A percentile compares a stretch with the other conserved stretches of the same genome.
Evolutionary conservation across 2,888 invertebrate genomes (phyloP).

Genomic region (Lamellibrachia satsuma): DNA sequence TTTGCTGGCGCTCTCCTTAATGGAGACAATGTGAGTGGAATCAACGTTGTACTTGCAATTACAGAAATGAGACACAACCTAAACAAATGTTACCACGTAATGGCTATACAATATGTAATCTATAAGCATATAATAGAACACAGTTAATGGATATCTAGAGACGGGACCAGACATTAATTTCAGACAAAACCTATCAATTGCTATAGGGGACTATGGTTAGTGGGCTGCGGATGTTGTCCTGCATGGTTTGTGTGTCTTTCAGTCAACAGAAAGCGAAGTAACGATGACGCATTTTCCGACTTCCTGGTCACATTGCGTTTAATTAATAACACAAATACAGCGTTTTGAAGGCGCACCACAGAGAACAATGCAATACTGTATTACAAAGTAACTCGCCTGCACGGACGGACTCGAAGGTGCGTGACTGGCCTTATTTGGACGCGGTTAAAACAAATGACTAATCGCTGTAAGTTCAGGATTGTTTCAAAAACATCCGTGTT

Average conservation of each 20-base stretch:
- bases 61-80: no score
- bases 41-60: no score
- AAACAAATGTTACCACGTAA: no score
- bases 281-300: not conserved
- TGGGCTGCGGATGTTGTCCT: not conserved
- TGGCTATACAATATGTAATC: no score
- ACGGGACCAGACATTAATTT: no score
- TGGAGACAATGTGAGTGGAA: no score
- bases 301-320: slow-evolving; percentile 3
- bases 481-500: not conserved
- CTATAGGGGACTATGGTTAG: no score
- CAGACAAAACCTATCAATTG: no score
- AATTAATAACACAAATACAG: not conserved
- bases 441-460: not conserved
- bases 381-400: not conserved
- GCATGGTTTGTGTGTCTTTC: not conserved
- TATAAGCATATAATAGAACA: no score
- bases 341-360: not conserved
- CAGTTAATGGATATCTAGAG: no score
- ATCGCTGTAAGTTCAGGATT: not conserved
- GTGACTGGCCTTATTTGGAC: not conserved
- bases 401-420: not conserved
- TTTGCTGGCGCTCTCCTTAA: no score
- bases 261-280: not conserved
- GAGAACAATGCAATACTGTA: not conserved